These are phyloP conservation scores for Mylabris sibirica DNA, from an alignment of 2,888 invertebrate species.

Conservation along the genomic window DNA sequence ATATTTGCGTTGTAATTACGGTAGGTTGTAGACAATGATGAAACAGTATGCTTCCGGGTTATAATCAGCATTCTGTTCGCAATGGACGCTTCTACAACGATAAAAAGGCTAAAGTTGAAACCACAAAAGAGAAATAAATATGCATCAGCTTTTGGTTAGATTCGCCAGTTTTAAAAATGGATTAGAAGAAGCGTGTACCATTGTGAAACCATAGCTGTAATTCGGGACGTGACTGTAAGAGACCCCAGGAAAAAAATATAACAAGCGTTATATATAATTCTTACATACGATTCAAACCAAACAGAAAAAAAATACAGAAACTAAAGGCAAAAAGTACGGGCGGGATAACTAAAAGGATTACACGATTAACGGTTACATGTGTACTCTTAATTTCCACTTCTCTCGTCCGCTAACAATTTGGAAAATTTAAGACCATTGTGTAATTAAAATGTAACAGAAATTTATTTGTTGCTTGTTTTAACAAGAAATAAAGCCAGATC, in stretches of 20 bases:
- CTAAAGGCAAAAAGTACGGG: neutral
- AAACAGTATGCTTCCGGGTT: constrained; percentile 43
- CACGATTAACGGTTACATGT: constrained; percentile 50
- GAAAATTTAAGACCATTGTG: constrained; percentile 31
- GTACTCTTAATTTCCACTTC: constrained; percentile 45
- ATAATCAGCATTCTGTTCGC: constrained; percentile 48
- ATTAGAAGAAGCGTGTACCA: constrained; percentile 47
- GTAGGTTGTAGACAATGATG: constrained; percentile 29
- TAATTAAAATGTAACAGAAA: constrained; percentile 41
- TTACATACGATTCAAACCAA: neutral
- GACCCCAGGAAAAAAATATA: constrained; percentile 43
- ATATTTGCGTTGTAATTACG: neutral
- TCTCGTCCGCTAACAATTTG: constrained; percentile 35
- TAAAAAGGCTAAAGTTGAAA: constrained; percentile 43
- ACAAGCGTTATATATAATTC: constrained; percentile 7
- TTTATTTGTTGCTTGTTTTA: constrained; percentile 13
- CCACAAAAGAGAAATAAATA: constrained; percentile 48
- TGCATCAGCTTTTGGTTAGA: constrained; percentile 46
- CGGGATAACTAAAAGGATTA: constrained; percentile 43
- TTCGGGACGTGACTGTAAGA: constrained; percentile 47
- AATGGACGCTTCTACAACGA: constrained; percentile 38
- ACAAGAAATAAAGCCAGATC: neutral
- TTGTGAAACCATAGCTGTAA: constrained; percentile 48
- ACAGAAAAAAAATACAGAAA: neutral
- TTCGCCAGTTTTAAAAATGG: constrained; percentile 50